These are phyloP conservation scores for Drosophila cracens DNA, from an alignment of 2,888 invertebrate species.

Conservation along the genomic window DNA sequence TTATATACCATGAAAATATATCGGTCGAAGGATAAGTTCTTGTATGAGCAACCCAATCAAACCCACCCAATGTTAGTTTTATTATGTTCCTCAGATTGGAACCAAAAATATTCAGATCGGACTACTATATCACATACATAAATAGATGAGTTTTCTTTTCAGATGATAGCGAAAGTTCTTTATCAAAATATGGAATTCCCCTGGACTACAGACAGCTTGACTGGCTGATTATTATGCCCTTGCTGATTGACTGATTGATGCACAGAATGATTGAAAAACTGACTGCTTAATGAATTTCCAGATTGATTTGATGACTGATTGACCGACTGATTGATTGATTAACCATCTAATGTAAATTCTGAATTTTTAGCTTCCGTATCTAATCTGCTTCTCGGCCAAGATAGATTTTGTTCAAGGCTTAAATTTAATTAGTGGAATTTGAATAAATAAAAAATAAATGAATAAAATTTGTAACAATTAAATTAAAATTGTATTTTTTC, in stretches of 20 bases:
- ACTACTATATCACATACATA: neutral
- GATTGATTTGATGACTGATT: neutral
- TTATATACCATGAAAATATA: neutral
- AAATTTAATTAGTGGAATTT: neutral
- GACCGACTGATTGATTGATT: neutral
- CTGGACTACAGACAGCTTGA: neutral
- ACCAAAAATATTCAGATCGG: neutral
- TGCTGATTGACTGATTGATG: neutral
- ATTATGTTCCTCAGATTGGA: neutral
- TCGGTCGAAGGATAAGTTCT: neutral
- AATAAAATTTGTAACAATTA: neutral
- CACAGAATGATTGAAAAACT: neutral
- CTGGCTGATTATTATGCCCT: neutral
- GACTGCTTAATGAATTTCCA: neutral
- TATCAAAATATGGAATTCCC: neutral
- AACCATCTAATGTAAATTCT: neutral
- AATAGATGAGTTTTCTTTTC: neutral
- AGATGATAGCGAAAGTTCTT: neutral
- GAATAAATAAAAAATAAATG: neutral
- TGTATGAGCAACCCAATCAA: neutral
- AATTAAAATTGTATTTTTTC: neutral
- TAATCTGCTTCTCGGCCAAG: neutral
- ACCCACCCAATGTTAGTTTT: fast-evolving
- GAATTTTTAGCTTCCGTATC: fast-evolving
- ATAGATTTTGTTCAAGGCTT: neutral